A percentile compares a stretch with the other conserved stretches of the same genome.
Conservation (phyloP, 2,888 invertebrate genomes). For the Hypselothyrea guttata region DNA sequence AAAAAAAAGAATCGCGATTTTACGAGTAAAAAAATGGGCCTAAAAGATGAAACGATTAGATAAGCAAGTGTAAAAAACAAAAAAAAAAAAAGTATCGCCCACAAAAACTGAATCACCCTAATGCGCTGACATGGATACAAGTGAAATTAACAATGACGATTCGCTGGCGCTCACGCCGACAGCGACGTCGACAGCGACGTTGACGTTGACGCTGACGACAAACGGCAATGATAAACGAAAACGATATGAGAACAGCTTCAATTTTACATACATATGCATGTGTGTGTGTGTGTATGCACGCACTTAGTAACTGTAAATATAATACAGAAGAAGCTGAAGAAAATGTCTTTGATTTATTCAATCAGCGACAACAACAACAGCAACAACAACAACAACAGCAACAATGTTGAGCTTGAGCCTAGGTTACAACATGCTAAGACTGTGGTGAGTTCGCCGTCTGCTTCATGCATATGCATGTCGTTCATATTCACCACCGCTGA, state of each 20-base stretch:
- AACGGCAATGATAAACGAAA: conserved; percentile 7
- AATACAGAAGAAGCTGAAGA: background rate
- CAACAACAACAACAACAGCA: conserved; percentile 13
- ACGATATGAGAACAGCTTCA: conserved; percentile 27
- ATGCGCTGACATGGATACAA: conserved; percentile 53
- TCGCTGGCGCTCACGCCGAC: conserved; percentile 18
- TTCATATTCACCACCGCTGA: too few relatives aligned
- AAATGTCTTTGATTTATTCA: conserved; percentile 57
- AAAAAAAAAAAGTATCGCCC: conserved; percentile 5
- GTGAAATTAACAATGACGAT: conserved; percentile 53
- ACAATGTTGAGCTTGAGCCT: conserved; percentile 22
- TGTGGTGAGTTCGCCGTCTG: conserved; percentile 42
- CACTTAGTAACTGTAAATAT: conserved; percentile 46
- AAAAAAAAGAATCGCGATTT: too few relatives aligned
- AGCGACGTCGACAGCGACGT: conserved; percentile 3
- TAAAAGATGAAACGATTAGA: conserved; percentile 43
- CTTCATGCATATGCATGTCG: background rate
- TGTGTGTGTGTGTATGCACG: conserved; percentile 1
- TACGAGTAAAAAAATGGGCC: conserved; percentile 10
- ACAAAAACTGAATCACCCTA: conserved; percentile 45
- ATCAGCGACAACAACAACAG: conserved; percentile 39
- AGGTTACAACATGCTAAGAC: conserved; percentile 50
- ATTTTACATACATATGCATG: conserved; percentile 6
- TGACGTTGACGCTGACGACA: conserved; percentile 16
- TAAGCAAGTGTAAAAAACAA: conserved; percentile 28